Evolutionary conservation across 2,797 vertebrate genomes (phyloP).

Genomic region (Peromyscus aztecus): DNA sequence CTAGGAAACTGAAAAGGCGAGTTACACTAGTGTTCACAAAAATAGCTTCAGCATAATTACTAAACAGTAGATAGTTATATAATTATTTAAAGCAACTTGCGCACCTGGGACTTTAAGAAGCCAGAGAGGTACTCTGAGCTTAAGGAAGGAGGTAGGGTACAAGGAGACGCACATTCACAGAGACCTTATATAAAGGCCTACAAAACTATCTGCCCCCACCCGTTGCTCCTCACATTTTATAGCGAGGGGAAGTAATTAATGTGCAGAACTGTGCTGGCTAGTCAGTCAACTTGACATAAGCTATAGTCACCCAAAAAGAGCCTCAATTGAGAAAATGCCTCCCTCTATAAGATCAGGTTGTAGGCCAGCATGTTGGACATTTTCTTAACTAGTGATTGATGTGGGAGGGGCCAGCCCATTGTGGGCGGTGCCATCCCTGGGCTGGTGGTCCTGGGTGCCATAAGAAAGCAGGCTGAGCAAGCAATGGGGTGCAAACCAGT

Average conservation of each 20-base stretch:
- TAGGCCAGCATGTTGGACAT: not conserved
- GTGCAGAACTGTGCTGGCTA: not conserved
- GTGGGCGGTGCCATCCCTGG: not conserved
- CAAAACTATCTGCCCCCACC: not conserved
- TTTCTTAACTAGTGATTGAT: not conserved
- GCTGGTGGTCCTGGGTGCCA: not conserved
- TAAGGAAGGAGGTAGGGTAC: not conserved
- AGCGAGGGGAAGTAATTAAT: not conserved
- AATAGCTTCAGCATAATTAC: not conserved
- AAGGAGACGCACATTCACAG: not conserved
- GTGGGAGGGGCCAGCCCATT: not conserved
- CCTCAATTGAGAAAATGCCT: not conserved
- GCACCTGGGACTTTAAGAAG: not conserved
- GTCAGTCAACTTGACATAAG: not conserved
- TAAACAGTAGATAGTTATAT: not conserved
- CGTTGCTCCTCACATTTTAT: conserved; percentile 4
- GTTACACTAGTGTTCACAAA: not conserved
- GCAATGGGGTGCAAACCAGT: not conserved
- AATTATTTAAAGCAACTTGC: conserved; percentile 36
- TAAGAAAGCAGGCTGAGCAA: not conserved
- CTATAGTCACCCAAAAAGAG: not conserved
- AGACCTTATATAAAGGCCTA: not conserved
- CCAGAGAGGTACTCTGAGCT: not conserved
- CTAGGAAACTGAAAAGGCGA: conserved; percentile 43
- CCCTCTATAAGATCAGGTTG: too few relatives aligned